Percentiles rank a stretch among this genome's conserved stretches.
Evolutionary conservation across 2,888 invertebrate species (phyloP).

Genomic region (Caenorhabditis plicata): DNA sequence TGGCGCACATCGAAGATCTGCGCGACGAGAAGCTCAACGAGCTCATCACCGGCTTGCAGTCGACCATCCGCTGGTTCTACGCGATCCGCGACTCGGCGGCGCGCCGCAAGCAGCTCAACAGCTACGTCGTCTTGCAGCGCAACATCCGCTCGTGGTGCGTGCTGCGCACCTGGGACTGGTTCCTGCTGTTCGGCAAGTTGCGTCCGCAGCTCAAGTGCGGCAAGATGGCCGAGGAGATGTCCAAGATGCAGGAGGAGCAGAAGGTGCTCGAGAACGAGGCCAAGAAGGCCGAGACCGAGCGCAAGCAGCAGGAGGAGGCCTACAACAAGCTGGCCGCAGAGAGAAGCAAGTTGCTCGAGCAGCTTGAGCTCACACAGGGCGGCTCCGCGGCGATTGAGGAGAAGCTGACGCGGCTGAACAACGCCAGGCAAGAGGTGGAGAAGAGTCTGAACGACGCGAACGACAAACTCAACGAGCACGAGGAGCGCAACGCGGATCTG

Average conservation of each 20-base stretch:
- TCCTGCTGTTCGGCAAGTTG: slow-evolving; percentile 58
- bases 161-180: slow-evolving; percentile 74
- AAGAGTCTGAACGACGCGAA: slow-evolving; percentile 91
- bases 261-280: slow-evolving; percentile 87
- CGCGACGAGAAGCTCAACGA: slow-evolving; percentile 94
- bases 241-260: slow-evolving; percentile 52
- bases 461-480: slow-evolving; percentile 83
- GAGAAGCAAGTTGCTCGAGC: slow-evolving; percentile 71
- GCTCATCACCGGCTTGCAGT: slow-evolving; percentile 84
- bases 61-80: slow-evolving; percentile 45
- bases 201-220: slow-evolving; percentile 62
- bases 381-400: slow-evolving; percentile 59
- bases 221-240: slow-evolving; percentile 63
- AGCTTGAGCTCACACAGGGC: slow-evolving; percentile 54
- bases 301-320: slow-evolving; percentile 97
- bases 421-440: slow-evolving; percentile 73
- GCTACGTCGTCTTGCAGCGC: slow-evolving; percentile 56
- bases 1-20: slow-evolving; percentile 99
- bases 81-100: slow-evolving; percentile 38
- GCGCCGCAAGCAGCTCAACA: slow-evolving; percentile 49
- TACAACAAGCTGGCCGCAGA: slow-evolving; percentile 77
- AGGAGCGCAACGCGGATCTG: slow-evolving; percentile 57
- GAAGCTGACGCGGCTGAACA: slow-evolving; percentile 54
- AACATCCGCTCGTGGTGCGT: slow-evolving; percentile 61
- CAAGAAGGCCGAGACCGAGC: slow-evolving; percentile 91